Base-by-base conservation (phyloP, 2,888 invertebrate species). In the Thereva unica region DNA sequence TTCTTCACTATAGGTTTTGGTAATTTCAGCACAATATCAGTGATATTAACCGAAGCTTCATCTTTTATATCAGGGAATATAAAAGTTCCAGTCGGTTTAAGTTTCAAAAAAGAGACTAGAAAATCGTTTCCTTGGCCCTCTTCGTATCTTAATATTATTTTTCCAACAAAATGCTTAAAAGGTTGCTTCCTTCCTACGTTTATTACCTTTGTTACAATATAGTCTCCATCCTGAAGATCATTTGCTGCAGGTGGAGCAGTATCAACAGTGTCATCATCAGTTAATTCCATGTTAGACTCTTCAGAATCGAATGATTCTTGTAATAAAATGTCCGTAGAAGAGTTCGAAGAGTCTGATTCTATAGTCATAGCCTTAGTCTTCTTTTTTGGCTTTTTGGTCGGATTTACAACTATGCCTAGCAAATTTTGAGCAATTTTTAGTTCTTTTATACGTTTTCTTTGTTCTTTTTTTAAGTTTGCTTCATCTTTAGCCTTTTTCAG, bases 31-130 rank as follows among this genome's bases (percentile, higher is more conserved):
- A 47, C 6, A 47, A 47, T 47, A 10, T 47, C 47, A 5, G 47
- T 4, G 3, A 47, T 47, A n/a, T 47, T n/a, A 12, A 47, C n/a
- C 9, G 47, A 47, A 47, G 47, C 47, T 12, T 47, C 3, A 47
- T 47, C 1, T 47, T 8, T 47, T 47, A n/a, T 47, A 12, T 47
- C 47, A 9, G 47, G 47, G 12, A 9, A 47, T n/a, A 47, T 12
- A 47, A 47, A 47, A 47, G 47, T 47, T 47, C 47, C 47, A 47
- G 8, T n/a, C 47, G 47, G 47, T 47, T 47, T 47, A n/a, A n/a
- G 47, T 47, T n/a, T 47, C 10, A 47, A 47, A 47, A 9, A 47
- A 8, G 47, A 47, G 12, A 47, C 47, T 47, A 10, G 47, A 50
- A 50, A 5, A 23, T 23, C 23, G 23, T 23, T 23, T 10, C 9